Evolutionary conservation across 2,113 vertebrate species (phyloP), one percentile per base, ranked within the genome.

Genomic region (Coptodon rendalli): DNA sequence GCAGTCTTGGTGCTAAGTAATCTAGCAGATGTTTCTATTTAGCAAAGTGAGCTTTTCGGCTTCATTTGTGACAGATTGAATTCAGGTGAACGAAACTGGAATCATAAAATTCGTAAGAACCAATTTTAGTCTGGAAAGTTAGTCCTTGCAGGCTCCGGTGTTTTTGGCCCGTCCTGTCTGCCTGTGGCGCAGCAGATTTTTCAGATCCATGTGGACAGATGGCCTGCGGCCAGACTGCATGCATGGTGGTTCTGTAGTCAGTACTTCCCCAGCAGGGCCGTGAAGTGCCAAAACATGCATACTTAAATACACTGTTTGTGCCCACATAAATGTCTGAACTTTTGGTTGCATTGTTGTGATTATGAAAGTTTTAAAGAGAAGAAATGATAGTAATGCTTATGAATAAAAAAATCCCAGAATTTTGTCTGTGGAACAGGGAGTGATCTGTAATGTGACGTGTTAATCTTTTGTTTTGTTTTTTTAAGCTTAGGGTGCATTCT

Each of bases 101-200:
- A 84, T 87, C 36, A 5, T 57, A 36, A 86, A 85, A 87, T 12
- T 40, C 8, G 31, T 22, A 48, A 81, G 63, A 50, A 61, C 43
- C 57, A 22, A 45, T 91, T 92, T 90, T 73, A 85, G 84, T 45
- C 61, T 76, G 66, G 68, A 56, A 82, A 87, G 76, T 40, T 71
- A 93, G 83, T 86, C 59, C 9, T 86, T 24, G 40, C 22, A 53
- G 76, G 85, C 86, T 81, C 52, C 73, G 40, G 82, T 86, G 84
- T 86, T 88, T 86, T 86, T 87, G 89, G 88, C 92, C 81, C 48
- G 50, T 92, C 83, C 66, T 90, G 80, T 14, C 66, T 34, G 85
- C 86, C 91, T 94, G 94, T 94, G 93, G 92, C 89, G 89, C 92
- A 93, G 93, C 90, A 86, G 88, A 88, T 90, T 95, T 94, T 92